These are phyloP conservation scores for Trachemys scripta DNA, from an alignment of 2,113 vertebrate species.

Conservation along the genomic window DNA sequence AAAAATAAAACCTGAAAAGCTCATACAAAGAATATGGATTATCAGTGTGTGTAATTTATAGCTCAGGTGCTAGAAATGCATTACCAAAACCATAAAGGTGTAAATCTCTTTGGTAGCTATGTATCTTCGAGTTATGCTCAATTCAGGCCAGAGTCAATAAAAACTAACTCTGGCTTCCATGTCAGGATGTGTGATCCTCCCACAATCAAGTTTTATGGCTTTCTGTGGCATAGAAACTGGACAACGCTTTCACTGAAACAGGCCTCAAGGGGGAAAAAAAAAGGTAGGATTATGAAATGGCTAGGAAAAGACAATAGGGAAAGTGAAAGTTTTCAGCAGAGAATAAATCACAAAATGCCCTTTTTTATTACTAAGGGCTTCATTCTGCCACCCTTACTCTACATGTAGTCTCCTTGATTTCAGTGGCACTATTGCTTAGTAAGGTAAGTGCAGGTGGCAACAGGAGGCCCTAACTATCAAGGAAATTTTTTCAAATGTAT, in stretches of 20 bases:
- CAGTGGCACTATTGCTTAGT: conserved; percentile 1
- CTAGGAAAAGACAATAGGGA: neutral
- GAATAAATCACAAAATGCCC: neutral
- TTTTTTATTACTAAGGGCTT: conserved; percentile 4
- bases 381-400: conserved; percentile 18
- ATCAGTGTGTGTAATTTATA: neutral
- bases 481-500: neutral
- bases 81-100: neutral
- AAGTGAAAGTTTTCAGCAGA: conserved; percentile 20
- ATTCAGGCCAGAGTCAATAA: neutral
- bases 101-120: neutral
- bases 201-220: neutral
- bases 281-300: neutral
- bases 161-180: neutral
- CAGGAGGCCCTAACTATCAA: neutral
- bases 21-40: neutral
- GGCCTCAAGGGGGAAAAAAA: too few species aligned
- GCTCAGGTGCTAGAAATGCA: neutral
- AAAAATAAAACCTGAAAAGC: neutral
- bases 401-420: neutral
- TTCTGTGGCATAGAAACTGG: neutral
- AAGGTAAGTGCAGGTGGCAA: conserved; percentile 20
- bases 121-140: neutral
- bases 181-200: neutral
- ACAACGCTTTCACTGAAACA: neutral